A percentile compares a stretch with the other conserved stretches of the same genome.
These are phyloP conservation scores for Corythornis cristatus DNA, from an alignment of 2,113 vertebrate species.

Conservation along the genomic window DNA sequence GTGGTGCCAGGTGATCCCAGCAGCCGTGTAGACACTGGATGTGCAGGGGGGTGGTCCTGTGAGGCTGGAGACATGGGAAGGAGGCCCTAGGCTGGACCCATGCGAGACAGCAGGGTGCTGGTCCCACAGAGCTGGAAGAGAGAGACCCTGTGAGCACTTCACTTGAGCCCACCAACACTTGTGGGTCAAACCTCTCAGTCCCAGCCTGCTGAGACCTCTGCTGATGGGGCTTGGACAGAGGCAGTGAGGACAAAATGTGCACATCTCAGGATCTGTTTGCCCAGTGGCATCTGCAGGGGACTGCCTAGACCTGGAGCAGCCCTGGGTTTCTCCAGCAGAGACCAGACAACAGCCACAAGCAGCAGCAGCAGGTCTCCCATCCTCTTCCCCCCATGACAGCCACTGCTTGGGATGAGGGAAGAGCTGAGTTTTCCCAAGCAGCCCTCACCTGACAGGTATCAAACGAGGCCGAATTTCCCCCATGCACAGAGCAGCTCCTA, in stretches of 20 bases:
- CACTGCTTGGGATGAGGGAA: too few relatives aligned
- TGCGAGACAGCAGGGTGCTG: background rate
- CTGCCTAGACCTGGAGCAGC: background rate
- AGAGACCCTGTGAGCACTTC: background rate
- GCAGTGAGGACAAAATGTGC: background rate
- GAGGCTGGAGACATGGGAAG: background rate
- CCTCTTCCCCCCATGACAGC: background rate
- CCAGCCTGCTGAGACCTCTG: background rate
- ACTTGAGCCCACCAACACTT: accelerated
- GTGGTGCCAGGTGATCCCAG: background rate
- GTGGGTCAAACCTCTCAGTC: background rate
- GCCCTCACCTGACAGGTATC: background rate
- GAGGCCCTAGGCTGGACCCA: background rate
- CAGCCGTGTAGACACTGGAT: background rate
- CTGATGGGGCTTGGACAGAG: background rate
- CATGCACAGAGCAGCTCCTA: accelerated
- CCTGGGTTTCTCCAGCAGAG: background rate
- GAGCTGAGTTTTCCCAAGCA: background rate
- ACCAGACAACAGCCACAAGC: background rate
- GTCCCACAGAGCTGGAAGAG: background rate
- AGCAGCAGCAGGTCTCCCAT: background rate
- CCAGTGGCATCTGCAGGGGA: background rate
- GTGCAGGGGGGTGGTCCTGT: background rate
- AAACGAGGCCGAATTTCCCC: accelerated
- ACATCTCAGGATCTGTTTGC: background rate